Percentiles rank a stretch among this genome's conserved stretches.
phyloP scores from a whole-genome alignment of 2,888 invertebrate genomes.

The Deroplatys truncata region DNA sequence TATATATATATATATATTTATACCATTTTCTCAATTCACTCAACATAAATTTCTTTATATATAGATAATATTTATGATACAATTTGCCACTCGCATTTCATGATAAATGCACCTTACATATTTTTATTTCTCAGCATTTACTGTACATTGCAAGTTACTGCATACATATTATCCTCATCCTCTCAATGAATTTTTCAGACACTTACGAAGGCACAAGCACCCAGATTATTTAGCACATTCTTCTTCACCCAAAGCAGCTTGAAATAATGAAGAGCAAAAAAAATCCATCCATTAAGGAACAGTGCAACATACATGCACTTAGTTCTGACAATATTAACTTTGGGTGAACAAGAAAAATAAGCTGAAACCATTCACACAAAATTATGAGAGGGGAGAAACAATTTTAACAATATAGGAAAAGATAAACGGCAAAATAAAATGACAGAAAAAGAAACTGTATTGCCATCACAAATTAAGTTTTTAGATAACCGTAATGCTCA shows the following conservation, averaged over 20 bases:
- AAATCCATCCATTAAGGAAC: neutral
- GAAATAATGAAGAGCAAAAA: neutral
- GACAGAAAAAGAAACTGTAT: neutral
- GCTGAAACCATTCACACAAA: neutral
- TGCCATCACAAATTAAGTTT: neutral
- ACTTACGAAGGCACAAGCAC: constrained; percentile 13
- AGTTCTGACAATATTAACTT: neutral
- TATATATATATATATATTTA: constrained; percentile 13
- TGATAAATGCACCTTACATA: neutral
- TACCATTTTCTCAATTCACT: constrained; percentile 13
- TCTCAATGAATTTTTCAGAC: neutral
- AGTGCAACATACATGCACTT: neutral
- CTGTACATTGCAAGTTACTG: neutral
- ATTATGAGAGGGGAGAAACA: neutral
- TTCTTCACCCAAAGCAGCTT: neutral
- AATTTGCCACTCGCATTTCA: constrained; percentile 8
- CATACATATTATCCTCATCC: neutral
- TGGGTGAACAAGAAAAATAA: neutral
- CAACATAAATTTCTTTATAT: constrained; percentile 20
- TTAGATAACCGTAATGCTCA: neutral
- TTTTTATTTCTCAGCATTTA: neutral
- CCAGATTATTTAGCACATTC: neutral
- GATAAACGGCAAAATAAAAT: neutral
- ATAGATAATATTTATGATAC: constrained; percentile 23
- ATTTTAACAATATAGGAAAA: neutral